Base-by-base conservation (phyloP, 2,888 invertebrate species). In the Hypomecis atomaria region DNA sequence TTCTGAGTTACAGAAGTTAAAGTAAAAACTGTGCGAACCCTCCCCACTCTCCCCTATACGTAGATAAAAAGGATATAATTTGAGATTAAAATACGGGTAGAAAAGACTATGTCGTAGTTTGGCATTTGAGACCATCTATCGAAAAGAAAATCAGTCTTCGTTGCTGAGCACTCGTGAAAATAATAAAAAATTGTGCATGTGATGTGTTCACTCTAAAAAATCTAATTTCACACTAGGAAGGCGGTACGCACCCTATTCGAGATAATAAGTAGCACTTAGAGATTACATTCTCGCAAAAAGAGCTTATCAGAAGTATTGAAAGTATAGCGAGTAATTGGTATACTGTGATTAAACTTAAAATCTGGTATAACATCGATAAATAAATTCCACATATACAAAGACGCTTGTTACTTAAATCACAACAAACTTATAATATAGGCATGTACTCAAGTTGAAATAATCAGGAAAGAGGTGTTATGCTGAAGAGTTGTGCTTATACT, bases 401-500 rank as follows among this genome's bases (percentile, higher is more conserved):
- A 72, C 68, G 65, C 65, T 73, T 69, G 11, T 58, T 48, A 78
- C 72, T 82, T 76, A 78, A 78, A 78, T 82, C 78, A 81, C 81
- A 83, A 79, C 69, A 69, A 62, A 66, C 7, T 56, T 57, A 61
- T 65, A 66, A 64, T 60, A 40, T 40, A 6, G 54, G 42, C 53
- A 58, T 54, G 62, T 47, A 65, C 52, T 54, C 43, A 36, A 43
- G n/a, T 50, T 34, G 50, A 55, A 42, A 56, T 63, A 47, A 45
- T 62, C 44, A 53, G n/a, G 48, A 49, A 59, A 43, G 44, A 47
- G 48, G 40, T 53, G 42, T 48, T 48, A 45, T 54, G 6, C 44
- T 6, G 37, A 70, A 42, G 40, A 9, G 3, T 44, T 38, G 38
- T 33, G 52, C n/a, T 52, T 95, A 96, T 79, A 96, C 96, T 53